phyloP scores from a whole-genome alignment of 2,888 invertebrate genomes.

The Onthophagus sagittarius region DNA sequence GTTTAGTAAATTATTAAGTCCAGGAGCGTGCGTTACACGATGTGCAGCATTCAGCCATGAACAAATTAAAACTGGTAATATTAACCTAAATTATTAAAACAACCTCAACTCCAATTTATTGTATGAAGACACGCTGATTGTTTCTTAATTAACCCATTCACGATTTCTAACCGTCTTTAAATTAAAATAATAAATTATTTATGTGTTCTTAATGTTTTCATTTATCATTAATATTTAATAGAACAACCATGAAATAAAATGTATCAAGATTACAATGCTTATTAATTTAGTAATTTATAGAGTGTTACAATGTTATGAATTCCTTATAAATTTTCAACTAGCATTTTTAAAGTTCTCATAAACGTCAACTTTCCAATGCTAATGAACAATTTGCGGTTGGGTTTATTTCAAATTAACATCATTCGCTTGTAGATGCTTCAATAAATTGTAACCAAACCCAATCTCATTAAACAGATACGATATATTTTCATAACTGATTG shows the following conservation, averaged over 20 bases:
- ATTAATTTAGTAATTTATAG: no score
- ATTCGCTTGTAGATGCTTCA: neutral
- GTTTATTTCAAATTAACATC: neutral
- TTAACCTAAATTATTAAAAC: neutral
- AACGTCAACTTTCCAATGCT: neutral
- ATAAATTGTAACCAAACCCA: neutral
- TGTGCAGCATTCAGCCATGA: neutral
- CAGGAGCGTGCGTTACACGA: neutral
- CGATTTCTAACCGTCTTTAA: no score
- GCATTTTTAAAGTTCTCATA: neutral
- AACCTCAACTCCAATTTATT: no score
- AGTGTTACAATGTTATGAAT: no score
- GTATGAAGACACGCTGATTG: no score
- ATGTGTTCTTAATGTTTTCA: no score
- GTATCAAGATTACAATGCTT: no score
- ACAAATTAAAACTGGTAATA: neutral
- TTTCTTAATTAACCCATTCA: no score
- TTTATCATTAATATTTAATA: no score
- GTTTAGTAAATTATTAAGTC: neutral
- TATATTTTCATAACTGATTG: neutral
- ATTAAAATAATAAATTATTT: no score
- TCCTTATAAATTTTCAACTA: no score
- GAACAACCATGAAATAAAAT: no score
- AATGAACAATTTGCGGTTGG: neutral
- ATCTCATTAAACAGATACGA: neutral